Base-by-base conservation (phyloP, 2,888 invertebrate genomes). In the Xanthia togata region DNA sequence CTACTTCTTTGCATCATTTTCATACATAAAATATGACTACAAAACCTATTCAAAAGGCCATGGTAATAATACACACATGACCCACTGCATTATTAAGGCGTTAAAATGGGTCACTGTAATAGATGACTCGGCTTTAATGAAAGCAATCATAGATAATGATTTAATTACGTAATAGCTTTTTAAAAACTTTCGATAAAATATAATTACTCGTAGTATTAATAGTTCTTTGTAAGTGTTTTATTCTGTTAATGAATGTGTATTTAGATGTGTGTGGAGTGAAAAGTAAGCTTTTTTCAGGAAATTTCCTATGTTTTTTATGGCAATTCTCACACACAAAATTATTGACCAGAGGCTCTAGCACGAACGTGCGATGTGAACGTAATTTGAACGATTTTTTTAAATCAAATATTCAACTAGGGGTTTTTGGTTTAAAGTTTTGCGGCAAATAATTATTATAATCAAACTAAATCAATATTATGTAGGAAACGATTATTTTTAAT, bases 91-190 rank as follows among this genome's bases (percentile, higher is more conserved):
- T 75, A 78, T 83, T 83, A 31, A 82, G 12, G 23, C 38, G 62
- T 63, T 38, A 73, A 83, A 85, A 44, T 82, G 31, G 86, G 86
- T 76, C 86, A 76, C 26, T 38, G 20, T 74, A 76, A 76, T 64
- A 81, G 44, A 78, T 85, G 81, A 76, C 78, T 86, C 79, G 63
- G 69, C 78, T 64, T 53, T 76, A 73, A 78, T 84, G 44, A 79
- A 83, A 78, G 75, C 79, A 82, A 88, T 79, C 78, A 70, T 79
- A 67, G 77, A 83, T 88, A 82, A 84, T 86, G 68, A 86, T 81
- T 79, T 88, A 87, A 87, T 87, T 81, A 81, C 87, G 75, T 81
- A 88, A 86, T 88, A 70, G 82, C 81, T 78, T 80, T 73, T 70
- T 73, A 81, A 79, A 82, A 64, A 76, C 65, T 79, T 82, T 72